A percentile compares a stretch with the other conserved stretches of the same genome.
Evolutionary conservation across 2,888 invertebrate species (phyloP).

Genomic region (Drosophila nr. perissopoda): DNA sequence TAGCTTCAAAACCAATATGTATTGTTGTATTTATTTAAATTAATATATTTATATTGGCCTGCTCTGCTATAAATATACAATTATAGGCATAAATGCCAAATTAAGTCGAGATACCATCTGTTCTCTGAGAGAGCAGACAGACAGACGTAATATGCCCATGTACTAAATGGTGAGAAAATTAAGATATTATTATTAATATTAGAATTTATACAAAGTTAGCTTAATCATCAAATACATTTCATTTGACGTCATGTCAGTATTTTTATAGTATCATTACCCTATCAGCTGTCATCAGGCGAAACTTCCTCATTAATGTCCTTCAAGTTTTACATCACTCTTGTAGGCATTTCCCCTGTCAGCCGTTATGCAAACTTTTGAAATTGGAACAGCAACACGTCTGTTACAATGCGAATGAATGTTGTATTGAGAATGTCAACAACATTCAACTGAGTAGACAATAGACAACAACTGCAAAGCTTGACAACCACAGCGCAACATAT

Average conservation of each 20-base stretch:
- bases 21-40: neutral
- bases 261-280: neutral
- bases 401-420: slow-evolving; percentile 32
- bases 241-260: neutral
- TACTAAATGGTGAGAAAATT: neutral
- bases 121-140: neutral
- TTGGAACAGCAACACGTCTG: slow-evolving; percentile 16
- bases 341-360: neutral
- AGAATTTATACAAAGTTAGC: neutral
- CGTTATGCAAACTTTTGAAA: slow-evolving; percentile 1
- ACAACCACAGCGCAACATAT: slow-evolving; percentile 25
- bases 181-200: neutral
- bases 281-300: neutral
- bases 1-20: neutral
- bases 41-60: neutral
- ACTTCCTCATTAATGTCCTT: neutral
- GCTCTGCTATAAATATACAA: neutral
- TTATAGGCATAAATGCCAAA: neutral
- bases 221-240: neutral
- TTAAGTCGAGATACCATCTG: neutral
- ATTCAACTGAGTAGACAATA: slow-evolving; percentile 26
- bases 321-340: neutral
- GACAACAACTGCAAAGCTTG: slow-evolving; percentile 1
- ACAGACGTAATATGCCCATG: neutral
- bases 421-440: slow-evolving; percentile 38